Base-by-base conservation (phyloP, 2,113 vertebrate species). In the Serilophus lunatus region DNA sequence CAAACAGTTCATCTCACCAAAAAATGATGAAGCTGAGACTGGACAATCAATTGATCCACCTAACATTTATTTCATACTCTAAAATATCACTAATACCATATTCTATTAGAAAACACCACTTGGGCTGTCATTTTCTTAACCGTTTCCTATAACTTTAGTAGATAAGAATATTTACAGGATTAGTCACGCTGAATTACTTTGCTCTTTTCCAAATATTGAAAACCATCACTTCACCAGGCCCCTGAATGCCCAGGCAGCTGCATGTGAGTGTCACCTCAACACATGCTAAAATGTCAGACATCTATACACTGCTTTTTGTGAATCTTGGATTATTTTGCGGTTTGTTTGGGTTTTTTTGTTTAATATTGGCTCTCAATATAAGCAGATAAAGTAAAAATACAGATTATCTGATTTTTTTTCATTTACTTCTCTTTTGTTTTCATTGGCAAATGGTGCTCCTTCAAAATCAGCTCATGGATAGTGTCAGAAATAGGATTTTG, bases 21-120 rank as follows among this genome's bases (percentile, higher is more conserved):
- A 95, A 97, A 94, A 78, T 90, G 47, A 94, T 90, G 87, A 93
- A 51, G 15, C 23, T 95, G 76, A 92, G 40, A 42, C 49, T 61
- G 69, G 76, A 69, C 40, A 68, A 90, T 85, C 15, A 20, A 93
- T 72, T 80, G 61, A 92, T 90, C 76, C 65, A 42, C 28, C 33
- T 50, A 90, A 92, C 3, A 4, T 87, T 82, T 92, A 82, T 90
- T 40, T 80, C 26, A 19, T 40, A 33, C 17, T 82, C 57, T 74
- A 22, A 57, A 91, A 44, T 63, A 79, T 36, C 57, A 78, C 50
- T 79, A 36, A 56, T 56, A 36, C 3, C 23, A 29, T 44, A 75
- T 45, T 68, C 59, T 22, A 13, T 66, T 70, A 36, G 40, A 78
- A 95, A 96, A 92, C n/a, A 80, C 12, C 56, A 69, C 18, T 75